Conservation (phyloP, 2,113 vertebrate genomes). For the Pithys albifrons region DNA sequence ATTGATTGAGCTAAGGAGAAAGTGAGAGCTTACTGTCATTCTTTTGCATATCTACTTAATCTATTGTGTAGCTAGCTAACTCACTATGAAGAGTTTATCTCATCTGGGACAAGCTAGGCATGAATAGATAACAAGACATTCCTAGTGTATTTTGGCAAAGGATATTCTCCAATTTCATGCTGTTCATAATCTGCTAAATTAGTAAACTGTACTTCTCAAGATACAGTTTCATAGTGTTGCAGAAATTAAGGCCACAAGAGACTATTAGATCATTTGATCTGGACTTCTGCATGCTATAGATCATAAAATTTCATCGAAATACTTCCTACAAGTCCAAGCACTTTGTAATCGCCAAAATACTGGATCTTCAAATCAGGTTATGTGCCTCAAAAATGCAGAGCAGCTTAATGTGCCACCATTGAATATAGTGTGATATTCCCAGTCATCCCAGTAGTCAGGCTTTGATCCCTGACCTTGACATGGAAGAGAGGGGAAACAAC, state of each 20-base stretch:
- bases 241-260: constrained; percentile 12
- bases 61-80: background rate
- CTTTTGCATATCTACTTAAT: background rate
- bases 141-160: constrained; percentile 40
- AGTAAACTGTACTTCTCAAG: background rate
- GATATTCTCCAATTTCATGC: background rate
- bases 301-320: constrained; percentile 23
- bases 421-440: background rate
- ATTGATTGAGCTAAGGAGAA: background rate
- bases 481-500: background rate
- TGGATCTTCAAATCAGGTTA: background rate
- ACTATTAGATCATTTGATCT: constrained; percentile 18
- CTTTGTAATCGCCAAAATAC: background rate
- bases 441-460: background rate
- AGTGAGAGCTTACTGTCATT: background rate
- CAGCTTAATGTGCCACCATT: background rate
- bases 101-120: constrained; percentile 40
- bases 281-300: background rate
- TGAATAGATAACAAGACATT: constrained; percentile 29
- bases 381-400: background rate
- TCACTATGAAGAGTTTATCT: constrained; percentile 2
- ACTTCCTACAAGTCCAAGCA: background rate
- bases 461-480: background rate
- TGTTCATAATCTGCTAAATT: constrained; percentile 15
- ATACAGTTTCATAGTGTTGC: constrained; percentile 15